Percentiles rank a stretch among this genome's conserved stretches.
phyloP scores from a whole-genome alignment of 2,888 invertebrate species.

The Megastigmus dorsalis region DNA sequence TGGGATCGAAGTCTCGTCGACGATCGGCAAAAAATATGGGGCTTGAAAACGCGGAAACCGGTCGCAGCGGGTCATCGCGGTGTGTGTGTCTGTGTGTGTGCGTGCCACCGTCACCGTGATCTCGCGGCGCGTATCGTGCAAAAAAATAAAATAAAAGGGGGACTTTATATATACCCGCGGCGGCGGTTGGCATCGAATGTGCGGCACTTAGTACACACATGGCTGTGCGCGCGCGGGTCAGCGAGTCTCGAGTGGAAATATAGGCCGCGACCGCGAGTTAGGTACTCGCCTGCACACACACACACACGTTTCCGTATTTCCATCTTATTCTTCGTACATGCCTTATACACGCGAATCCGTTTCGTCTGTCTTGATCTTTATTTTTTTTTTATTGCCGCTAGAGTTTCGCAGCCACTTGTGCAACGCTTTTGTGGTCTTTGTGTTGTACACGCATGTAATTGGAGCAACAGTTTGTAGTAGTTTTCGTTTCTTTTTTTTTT shows the following conservation, averaged over 20 bases:
- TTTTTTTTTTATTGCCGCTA: not conserved
- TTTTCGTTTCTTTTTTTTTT: too few species aligned
- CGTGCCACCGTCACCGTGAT: too few species aligned
- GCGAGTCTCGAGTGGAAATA: constrained; percentile 18
- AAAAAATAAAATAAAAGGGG: too few species aligned
- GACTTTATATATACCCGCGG: too few species aligned
- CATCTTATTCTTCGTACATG: not conserved
- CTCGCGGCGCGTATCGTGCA: too few species aligned
- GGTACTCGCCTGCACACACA: too few species aligned
- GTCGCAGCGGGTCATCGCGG: constrained; percentile 9
- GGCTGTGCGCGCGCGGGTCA: constrained; percentile 2
- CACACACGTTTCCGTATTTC: constrained; percentile 14
- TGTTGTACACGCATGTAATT: too few species aligned
- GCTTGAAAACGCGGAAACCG: not conserved
- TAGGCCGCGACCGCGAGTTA: constrained; percentile 20
- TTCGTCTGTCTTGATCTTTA: not conserved
- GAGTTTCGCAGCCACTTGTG: too few species aligned
- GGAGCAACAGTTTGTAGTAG: too few species aligned
- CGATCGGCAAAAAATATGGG: not conserved
- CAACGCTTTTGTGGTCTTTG: not conserved
- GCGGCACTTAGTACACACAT: not conserved
- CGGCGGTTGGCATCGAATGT: too few species aligned
- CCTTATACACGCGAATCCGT: too few species aligned
- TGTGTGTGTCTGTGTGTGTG: too few species aligned
- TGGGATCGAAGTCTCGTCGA: not conserved